Base-by-base conservation (phyloP, 2,797 vertebrate genomes). In the Rhabdomys pumilio region DNA sequence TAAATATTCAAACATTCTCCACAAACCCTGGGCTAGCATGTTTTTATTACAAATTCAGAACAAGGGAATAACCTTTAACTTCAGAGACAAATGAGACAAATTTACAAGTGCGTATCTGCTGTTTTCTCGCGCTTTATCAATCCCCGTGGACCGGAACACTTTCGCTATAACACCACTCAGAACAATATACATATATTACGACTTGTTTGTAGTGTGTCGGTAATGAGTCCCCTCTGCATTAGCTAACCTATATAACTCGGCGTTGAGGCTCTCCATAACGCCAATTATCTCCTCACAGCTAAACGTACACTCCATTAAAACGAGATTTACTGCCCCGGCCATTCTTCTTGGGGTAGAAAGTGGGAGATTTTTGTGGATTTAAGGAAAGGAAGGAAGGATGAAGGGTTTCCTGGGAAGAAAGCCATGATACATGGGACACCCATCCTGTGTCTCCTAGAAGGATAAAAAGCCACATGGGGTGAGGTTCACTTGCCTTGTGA, bases 21-120 rank as follows among this genome's bases (percentile, higher is more conserved):
- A 96, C 98, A 98, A 98, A 98, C 98, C 98, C 98, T 98, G 98
- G 98, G 98, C 98, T 98, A 98, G 98, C 98, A 97, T 98, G 98
- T 99, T 99, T 99, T 99, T 99, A 98, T 99, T 99, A 99, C 99
- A 98, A 98, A 99, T 99, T 99, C 98, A 99, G 99, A 99, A 99
- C 99, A 99, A 98, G 99, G 99, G 99, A 99, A 98, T 98, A 98
- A 99, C 99, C 99, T 99, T 99, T 99, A 99, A 99, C 99, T 99
- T 99, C 98, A 99, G 99, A 99, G 98, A 99, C 99, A 99, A 99
- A 98, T 99, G 98, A 99, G 98, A 98, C 98, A 99, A 97, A 98
- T 99, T 99, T 99, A 99, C 99, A 99, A 99, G 99, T 98, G 98
- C 98, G 98, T 98, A 98, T 99, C 99, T 99, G 99, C 98, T 98